Evolutionary conservation across 2,888 invertebrate genomes (phyloP), one percentile per base, ranked within the genome.

Genomic region (Andrena marginata): DNA sequence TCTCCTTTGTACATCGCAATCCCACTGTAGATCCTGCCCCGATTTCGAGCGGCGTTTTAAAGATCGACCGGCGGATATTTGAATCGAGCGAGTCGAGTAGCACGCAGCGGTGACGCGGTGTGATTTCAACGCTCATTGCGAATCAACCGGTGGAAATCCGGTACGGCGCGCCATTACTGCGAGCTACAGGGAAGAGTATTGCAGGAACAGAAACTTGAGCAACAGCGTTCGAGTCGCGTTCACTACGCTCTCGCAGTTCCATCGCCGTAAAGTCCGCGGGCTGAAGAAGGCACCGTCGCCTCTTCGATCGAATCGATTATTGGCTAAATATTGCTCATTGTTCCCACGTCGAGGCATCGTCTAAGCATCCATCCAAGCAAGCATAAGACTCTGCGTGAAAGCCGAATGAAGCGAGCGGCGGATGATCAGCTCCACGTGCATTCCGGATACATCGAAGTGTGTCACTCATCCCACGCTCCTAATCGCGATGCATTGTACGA

Each of bases 391-490:
- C 10, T 13, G 54, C 54, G 54, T 54, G 56, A 56, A 56, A 56
- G 10, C 56, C 56, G 54, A 54, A 13, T 26, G 42, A 42, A 16
- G 1, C 42, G 23, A 54, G 23, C 42, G n/a, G 42, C 31, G 54
- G 72, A 77, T 85, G 85, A 89, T 84, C 87, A 80, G 70, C 51
- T 62, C 63, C 64, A 68, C 59, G 71, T 60, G 81, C 85, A 79
- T 79, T 73, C 82, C 71, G 69, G 49, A 77, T 77, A 78, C 73
- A 85, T 85, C 79, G 74, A 82, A 78, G 80, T 80, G 67, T 75
- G 85, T 87, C 85, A 76, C 35, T 79, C 85, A 59, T 72, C 88
- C 89, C 74, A 89, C 87, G 84, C 82, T 69, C 29, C 81, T 89
- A 89, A 88, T 88, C 85, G 79, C 64, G 59, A 35, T 62, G 62